A percentile compares a stretch with the other conserved stretches of the same genome.
These are phyloP conservation scores for Alectura lathami DNA, from an alignment of 2,113 vertebrate genomes.

Conservation along the genomic window DNA sequence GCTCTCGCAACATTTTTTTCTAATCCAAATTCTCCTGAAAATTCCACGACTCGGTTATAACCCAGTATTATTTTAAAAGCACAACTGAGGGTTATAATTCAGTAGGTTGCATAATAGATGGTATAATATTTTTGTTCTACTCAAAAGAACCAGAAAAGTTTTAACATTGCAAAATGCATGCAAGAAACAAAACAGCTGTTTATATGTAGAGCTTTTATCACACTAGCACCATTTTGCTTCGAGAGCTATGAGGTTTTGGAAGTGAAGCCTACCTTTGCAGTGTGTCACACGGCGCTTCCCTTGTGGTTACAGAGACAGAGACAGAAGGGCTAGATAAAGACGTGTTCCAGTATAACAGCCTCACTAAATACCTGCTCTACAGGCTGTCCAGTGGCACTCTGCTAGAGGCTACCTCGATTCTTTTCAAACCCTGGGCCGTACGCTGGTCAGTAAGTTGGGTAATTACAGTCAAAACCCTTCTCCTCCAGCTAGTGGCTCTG, in stretches of 20 bases:
- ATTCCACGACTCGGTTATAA: slow-evolving; percentile 37
- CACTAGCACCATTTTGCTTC: slow-evolving; percentile 59
- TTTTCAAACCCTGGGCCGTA: neutral
- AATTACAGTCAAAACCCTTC: neutral
- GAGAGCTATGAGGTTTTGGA: slow-evolving; percentile 76
- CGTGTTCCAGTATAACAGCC: slow-evolving; percentile 67
- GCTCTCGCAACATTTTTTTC: slow-evolving; percentile 69
- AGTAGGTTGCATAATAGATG: neutral
- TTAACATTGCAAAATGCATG: neutral
- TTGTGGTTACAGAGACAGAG: slow-evolving; percentile 95
- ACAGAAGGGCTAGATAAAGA: slow-evolving; percentile 89
- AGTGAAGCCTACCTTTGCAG: slow-evolving; percentile 94
- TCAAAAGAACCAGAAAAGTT: neutral
- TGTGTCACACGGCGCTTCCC: slow-evolving; percentile 97
- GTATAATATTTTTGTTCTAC: neutral
- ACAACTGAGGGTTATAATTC: slow-evolving; percentile 59
- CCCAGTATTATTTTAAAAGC: neutral
- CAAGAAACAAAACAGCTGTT: neutral
- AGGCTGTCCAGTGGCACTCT: neutral
- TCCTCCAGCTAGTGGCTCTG: neutral
- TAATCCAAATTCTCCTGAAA: slow-evolving; percentile 15
- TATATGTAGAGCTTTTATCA: slow-evolving; percentile 9
- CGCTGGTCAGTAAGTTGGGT: neutral
- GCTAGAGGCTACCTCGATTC: neutral
- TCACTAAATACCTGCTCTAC: slow-evolving; percentile 59